Evolutionary conservation across 2,888 invertebrate species (phyloP).

Genomic region (Dryobota labecula): DNA sequence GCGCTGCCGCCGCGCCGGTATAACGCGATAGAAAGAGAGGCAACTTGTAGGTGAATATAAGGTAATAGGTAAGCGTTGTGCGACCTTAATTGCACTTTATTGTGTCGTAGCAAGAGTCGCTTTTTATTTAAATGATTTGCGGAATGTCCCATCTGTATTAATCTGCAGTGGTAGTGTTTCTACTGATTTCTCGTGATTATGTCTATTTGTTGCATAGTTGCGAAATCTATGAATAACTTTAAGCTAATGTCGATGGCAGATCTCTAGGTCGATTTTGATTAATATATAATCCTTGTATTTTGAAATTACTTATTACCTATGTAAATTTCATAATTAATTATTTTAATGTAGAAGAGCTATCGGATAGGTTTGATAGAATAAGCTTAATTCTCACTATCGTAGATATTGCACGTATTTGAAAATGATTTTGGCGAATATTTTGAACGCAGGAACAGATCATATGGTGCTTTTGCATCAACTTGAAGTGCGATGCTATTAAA

Average conservation of each 20-base stretch:
- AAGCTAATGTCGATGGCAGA: neutral
- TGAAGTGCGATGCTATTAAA: neutral
- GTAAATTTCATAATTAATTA: neutral
- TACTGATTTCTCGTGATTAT: no score
- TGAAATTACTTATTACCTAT: neutral
- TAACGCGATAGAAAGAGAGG: no score
- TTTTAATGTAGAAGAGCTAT: neutral
- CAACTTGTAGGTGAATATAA: no score
- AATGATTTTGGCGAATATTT: neutral
- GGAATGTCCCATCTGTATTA: no score
- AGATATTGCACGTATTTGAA: neutral
- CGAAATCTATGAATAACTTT: constrained; percentile 9
- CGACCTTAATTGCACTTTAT: no score
- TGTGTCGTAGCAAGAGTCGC: no score
- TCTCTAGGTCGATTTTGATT: constrained; percentile 38
- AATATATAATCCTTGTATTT: constrained; percentile 35
- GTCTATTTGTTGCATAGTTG: no score
- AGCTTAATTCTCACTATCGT: neutral
- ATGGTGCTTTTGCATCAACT: neutral
- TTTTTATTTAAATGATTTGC: no score
- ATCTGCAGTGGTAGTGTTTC: no score
- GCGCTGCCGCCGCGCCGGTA: no score
- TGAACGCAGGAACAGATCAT: neutral
- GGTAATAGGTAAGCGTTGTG: no score
- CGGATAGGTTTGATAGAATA: neutral